Evolutionary conservation across 2,797 vertebrate species (phyloP), one percentile per base, ranked within the genome.

Genomic region (Lacerta agilis): DNA sequence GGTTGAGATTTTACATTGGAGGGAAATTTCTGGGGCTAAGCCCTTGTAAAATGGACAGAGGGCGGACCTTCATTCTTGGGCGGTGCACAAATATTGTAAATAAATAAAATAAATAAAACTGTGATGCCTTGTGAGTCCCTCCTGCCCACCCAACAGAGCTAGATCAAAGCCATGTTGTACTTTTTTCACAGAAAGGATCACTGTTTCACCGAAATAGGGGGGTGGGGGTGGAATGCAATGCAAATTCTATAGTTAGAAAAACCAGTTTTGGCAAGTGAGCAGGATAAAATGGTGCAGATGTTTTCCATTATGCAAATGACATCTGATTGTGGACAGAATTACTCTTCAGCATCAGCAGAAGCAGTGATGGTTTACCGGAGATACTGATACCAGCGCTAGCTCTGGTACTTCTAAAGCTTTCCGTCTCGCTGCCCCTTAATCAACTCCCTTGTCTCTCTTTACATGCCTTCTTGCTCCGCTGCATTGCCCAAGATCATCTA

Each of bases 281-380:
- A 38, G 83, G 73, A 85, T 55, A 89, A 77, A 86, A 86, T 82
- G 79, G 88, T 82, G 88, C 88, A 89, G 88, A 86, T 86, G 88
- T 89, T 89, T 86, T 66, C 79, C 61, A 89, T 89, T 81, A 89
- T 89, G 88, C 83, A 89, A 89, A 89, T 89, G 58, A 69, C 66
- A 72, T 67, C 71, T 89, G 83, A 89, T 86, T 89, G 83, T 86
- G 83, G 83, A 67, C 88, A 89, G 79, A 89, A 89, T 82, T 76
- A 58, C 71, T 81, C 61, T 89, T 67, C 72, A 69, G 83, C 33
- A 8, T 86, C 83, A 86, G 83, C 79, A 85, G 61, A 81, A 89
- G 83, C 66, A 33, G 88, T 23, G 83, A 77, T 82, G 36, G 79
- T 89, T 86, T 86, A 75, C 80, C 25, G 25, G 75, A 71, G 81